Conservation (phyloP, 2,113 vertebrate genomes). For the Cygnus atratus region DNA sequence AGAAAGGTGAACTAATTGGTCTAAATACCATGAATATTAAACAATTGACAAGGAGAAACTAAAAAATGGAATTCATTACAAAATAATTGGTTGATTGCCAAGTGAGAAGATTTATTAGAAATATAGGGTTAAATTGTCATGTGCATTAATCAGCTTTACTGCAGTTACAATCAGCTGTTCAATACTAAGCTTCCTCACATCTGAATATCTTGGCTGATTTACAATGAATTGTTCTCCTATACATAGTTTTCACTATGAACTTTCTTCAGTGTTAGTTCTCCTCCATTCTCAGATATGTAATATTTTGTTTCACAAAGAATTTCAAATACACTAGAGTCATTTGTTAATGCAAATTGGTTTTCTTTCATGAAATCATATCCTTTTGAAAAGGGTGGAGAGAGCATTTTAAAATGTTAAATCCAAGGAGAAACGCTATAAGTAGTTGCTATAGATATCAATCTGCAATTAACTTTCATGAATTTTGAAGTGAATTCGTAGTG, state of each 20-base stretch:
- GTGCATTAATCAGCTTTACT: constrained; percentile 57
- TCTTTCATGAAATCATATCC: constrained; percentile 41
- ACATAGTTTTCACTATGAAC: neutral
- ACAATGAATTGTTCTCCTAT: constrained; percentile 3
- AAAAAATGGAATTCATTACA: constrained; percentile 65
- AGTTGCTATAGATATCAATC: constrained; percentile 32
- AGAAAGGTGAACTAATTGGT: constrained; percentile 22
- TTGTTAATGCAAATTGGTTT: constrained; percentile 63
- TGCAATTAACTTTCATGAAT: constrained; percentile 32
- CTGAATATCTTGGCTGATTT: constrained; percentile 46
- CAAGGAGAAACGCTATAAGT: neutral
- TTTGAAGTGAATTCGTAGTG: constrained; percentile 35
- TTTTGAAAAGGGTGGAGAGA: constrained; percentile 32
- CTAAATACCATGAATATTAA: constrained; percentile 38
- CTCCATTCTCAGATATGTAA: constrained; percentile 26
- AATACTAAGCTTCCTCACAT: constrained; percentile 54
- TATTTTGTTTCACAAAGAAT: constrained; percentile 60
- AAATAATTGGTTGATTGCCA: constrained; percentile 57
- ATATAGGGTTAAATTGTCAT: constrained; percentile 34
- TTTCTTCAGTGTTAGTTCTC: constrained; percentile 26
- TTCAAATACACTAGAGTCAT: constrained; percentile 57
- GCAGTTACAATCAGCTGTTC: constrained; percentile 51
- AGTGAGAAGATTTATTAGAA: constrained; percentile 42
- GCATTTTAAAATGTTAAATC: constrained; percentile 59
- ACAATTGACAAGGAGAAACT: constrained; percentile 12